Evolutionary conservation across 2,113 vertebrate genomes (phyloP).

Genomic region (Tragelaphus buxtoni): DNA sequence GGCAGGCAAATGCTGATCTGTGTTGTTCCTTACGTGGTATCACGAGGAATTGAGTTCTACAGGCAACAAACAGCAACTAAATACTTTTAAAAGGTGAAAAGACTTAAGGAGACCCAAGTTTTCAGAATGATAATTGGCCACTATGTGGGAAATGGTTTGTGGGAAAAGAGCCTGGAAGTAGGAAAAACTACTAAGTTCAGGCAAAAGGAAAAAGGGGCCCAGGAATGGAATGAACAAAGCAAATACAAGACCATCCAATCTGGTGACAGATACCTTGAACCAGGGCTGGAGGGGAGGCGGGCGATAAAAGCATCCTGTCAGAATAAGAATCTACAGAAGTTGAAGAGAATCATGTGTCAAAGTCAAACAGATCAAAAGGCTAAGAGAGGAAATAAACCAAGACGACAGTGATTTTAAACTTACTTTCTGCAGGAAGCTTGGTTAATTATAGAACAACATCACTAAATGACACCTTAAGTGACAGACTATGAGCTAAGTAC

Average conservation of each 20-base stretch:
- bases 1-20: neutral
- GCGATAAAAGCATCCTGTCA: slow-evolving; percentile 62
- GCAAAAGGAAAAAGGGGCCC: neutral
- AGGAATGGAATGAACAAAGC: neutral
- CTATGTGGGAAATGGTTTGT: neutral
- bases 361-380: slow-evolving; percentile 67
- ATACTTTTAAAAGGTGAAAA: neutral
- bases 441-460: slow-evolving; percentile 51
- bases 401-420: slow-evolving; percentile 61
- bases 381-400: slow-evolving; percentile 66
- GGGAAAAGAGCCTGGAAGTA: neutral
- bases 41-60: neutral
- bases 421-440: slow-evolving; percentile 34
- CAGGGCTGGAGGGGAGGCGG: neutral
- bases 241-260: neutral
- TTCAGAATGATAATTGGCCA: neutral
- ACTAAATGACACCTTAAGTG: slow-evolving; percentile 32
- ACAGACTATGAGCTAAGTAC: slow-evolving; percentile 1
- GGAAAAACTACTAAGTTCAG: neutral
- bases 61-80: neutral
- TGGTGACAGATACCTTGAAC: neutral
- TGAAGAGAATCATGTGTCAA: slow-evolving; percentile 53
- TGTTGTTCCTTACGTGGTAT: neutral
- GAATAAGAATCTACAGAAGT: slow-evolving; percentile 58
- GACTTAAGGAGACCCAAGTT: neutral